Percentiles rank a stretch among this genome's conserved stretches.
These are phyloP conservation scores for Macroteleia sp. DNA, from an alignment of 2,888 invertebrate species.

Conservation along the genomic window DNA sequence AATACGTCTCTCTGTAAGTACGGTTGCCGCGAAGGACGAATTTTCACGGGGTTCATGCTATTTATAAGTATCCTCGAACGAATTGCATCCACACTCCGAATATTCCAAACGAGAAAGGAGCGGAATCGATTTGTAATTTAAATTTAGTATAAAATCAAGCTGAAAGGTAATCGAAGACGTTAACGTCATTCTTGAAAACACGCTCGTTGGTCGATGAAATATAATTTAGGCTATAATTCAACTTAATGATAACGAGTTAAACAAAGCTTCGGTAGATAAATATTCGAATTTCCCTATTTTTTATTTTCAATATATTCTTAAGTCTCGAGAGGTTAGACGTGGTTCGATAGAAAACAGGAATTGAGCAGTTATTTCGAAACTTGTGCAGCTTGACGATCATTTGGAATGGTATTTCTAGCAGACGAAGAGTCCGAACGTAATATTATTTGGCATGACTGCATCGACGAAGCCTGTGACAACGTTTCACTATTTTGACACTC, in stretches of 20 bases:
- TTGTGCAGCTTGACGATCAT: conserved; percentile 49
- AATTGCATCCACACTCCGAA: conserved; percentile 45
- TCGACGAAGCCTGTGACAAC: conserved; percentile 65
- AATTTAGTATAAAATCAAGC: conserved; percentile 56
- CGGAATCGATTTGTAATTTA: conserved; percentile 52
- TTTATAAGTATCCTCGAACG: conserved; percentile 65
- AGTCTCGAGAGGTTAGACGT: too few relatives aligned
- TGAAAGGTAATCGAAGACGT: conserved; percentile 52
- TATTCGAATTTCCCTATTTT: too few relatives aligned
- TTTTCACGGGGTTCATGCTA: conserved; percentile 63
- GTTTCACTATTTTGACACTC: conserved; percentile 47
- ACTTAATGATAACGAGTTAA: conserved; percentile 10
- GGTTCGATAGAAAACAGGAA: not conserved
- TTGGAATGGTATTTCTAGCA: conserved; percentile 56
- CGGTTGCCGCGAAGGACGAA: conserved; percentile 63
- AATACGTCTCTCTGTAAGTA: conserved; percentile 58
- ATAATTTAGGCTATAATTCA: conserved; percentile 29
- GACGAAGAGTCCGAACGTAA: conserved; percentile 53
- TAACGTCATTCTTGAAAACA: conserved; percentile 45
- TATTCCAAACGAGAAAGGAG: conserved; percentile 39
- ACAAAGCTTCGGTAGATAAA: not conserved
- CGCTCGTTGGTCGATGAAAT: conserved; percentile 24
- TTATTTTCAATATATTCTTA: too few relatives aligned
- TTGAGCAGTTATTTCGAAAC: conserved; percentile 27
- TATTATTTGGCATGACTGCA: conserved; percentile 63